Percentiles rank a stretch among this genome's conserved stretches.
phyloP scores from a whole-genome alignment of 2,113 vertebrate species.

The Hemiscyllium ocellatum region DNA sequence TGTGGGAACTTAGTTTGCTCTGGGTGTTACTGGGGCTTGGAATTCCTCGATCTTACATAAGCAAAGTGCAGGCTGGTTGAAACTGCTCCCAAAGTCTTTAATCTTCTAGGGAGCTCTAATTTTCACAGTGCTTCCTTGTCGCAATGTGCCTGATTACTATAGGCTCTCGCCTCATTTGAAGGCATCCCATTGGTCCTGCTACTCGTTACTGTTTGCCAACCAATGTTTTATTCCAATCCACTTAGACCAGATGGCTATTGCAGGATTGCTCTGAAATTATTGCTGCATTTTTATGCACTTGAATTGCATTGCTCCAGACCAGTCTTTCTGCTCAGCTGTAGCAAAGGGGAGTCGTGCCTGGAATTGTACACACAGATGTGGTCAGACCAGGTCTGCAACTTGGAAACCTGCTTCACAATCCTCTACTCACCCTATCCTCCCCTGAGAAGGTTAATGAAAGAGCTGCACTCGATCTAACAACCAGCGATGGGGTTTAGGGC shows the following conservation, averaged over 20 bases:
- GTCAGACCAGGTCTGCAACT: neutral
- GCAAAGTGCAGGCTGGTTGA: neutral
- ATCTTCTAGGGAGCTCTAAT: neutral
- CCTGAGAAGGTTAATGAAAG: neutral
- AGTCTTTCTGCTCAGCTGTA: neutral
- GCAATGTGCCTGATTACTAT: too few relatives aligned
- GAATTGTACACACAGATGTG: neutral
- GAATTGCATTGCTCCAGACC: neutral
- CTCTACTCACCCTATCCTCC: neutral
- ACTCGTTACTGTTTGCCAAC: neutral
- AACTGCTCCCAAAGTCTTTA: neutral
- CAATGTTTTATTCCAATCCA: neutral
- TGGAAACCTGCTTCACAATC: neutral
- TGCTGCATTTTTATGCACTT: neutral
- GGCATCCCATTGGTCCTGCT: neutral
- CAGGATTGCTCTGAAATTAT: neutral
- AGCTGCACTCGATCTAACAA: neutral
- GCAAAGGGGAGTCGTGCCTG: neutral
- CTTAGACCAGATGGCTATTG: neutral
- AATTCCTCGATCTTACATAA: neutral
- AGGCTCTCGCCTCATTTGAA: neutral
- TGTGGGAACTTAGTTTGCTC: neutral
- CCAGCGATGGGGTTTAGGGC: neutral
- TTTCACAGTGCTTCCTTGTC: neutral
- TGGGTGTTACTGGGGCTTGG: neutral